phyloP scores from a whole-genome alignment of 2,888 invertebrate species.

The Ethmia dodecea region DNA sequence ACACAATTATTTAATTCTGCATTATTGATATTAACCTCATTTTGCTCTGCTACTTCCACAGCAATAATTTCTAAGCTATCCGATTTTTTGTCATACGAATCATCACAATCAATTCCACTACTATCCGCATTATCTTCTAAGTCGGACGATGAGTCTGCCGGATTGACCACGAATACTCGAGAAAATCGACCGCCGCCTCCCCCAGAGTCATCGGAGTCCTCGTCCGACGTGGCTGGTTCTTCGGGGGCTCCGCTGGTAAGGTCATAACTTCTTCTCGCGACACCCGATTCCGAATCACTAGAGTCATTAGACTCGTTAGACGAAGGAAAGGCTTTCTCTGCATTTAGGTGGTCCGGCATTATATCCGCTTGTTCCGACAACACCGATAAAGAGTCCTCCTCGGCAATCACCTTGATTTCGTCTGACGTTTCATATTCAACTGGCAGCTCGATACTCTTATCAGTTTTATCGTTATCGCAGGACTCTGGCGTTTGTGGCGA shows the following conservation, averaged over 20 bases:
- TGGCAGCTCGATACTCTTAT: conserved; percentile 56
- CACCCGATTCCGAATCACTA: conserved; percentile 61
- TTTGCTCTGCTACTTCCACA: conserved; percentile 41
- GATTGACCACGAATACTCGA: conserved; percentile 83
- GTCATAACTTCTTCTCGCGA: conserved; percentile 63
- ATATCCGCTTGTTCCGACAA: conserved; percentile 46
- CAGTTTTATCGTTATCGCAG: conserved; percentile 59
- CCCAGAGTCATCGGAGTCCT: conserved; percentile 74
- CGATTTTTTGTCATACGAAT: conserved; percentile 77
- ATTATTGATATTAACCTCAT: conserved; percentile 37
- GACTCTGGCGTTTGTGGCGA: conserved; percentile 44
- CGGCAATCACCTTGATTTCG: conserved; percentile 62
- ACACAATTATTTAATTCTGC: conserved; percentile 36
- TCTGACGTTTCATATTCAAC: conserved; percentile 51
- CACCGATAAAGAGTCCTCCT: conserved; percentile 48
- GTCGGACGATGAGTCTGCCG: conserved; percentile 78
- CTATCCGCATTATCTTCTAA: conserved; percentile 78
- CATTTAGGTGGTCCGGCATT: conserved; percentile 64
- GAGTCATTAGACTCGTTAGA: conserved; percentile 72
- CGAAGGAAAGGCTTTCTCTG: conserved; percentile 76
- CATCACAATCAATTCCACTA: conserved; percentile 80
- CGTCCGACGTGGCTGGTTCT: conserved; percentile 67
- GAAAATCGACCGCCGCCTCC: conserved; percentile 78
- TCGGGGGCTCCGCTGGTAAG: conserved; percentile 63
- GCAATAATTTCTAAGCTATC: conserved; percentile 60